Evolutionary conservation across 2,797 vertebrate genomes (phyloP), one percentile per base, ranked within the genome.

Genomic region (Ficedula albicollis): DNA sequence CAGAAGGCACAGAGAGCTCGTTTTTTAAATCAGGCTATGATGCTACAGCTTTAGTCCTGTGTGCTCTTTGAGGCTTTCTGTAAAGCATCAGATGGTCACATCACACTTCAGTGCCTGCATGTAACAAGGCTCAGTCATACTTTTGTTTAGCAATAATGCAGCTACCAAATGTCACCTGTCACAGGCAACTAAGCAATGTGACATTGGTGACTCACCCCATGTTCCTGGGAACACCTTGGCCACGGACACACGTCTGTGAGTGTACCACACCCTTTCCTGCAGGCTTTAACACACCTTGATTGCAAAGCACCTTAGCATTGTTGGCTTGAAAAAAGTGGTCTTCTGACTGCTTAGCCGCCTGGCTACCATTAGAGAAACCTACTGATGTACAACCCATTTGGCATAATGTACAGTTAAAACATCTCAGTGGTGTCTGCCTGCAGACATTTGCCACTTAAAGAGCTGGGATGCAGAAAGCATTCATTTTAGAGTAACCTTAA

Each of bases 161-260:
- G 70, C 67, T 76, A 79, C 91, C 46, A 64, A 90, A 70, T 34
- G 38, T 86, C 96, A 84, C 64, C 91, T 89, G 87, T 95, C 85
- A 76, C 59, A 49, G 77, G 49, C 39, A 87, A 60, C 15, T 27
- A 49, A 84, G 67, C 70, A 95, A 86, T 95, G 87, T 95, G 95
- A 96, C 95, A 70, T 0, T 23, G 17, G 46, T 94, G 89, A 95
- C 67, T 93, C 96, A 95, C 32, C 20, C 44, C 67, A 34, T 0
- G 0, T 82, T 95, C 87, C 91, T 58, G 83, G 77, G 91, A 94
- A 95, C 91, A 96, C 77, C 87, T 87, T 86, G 74, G 83, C 80
- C 77, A 82, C 3, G 8, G 80, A 88, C 82, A 90, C 63, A 23
- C 89, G 91, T 91, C 19, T 76, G 76, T 60, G 83, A 75, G 30